phyloP scores from a whole-genome alignment of 2,113 vertebrate species.

The Amblyopsis rosae region DNA sequence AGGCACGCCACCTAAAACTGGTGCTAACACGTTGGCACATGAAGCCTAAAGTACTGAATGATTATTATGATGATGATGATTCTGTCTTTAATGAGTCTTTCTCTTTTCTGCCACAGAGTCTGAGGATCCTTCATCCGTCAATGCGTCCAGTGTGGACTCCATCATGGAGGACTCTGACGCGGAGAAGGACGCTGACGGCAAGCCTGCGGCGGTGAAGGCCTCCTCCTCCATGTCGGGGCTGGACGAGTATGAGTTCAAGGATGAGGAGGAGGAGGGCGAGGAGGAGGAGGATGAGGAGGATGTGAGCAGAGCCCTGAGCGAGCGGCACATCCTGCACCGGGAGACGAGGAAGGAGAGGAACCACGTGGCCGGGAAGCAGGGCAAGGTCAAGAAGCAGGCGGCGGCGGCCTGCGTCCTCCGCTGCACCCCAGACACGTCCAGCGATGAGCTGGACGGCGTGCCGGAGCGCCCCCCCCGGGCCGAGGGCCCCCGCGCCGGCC shows the following conservation, averaged over 20 bases:
- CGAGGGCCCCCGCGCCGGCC: conserved; percentile 77
- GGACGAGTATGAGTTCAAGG: conserved; percentile 98
- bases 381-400: conserved; percentile 91
- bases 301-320: conserved; percentile 88
- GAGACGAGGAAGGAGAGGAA: conserved; percentile 84
- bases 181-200: conserved; percentile 90
- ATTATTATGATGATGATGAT: not conserved
- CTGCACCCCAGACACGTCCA: conserved; percentile 92
- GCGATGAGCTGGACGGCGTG: conserved; percentile 82
- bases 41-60: not conserved
- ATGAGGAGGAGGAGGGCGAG: conserved; percentile 86
- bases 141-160: conserved; percentile 93
- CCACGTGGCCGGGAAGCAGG: conserved; percentile 83
- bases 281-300: conserved; percentile 86
- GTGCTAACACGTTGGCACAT: no score
- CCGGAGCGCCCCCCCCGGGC: conserved; percentile 84
- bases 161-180: conserved; percentile 90
- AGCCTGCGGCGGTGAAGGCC: conserved; percentile 81
- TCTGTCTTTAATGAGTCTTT: not conserved
- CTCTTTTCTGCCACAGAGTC: conserved; percentile 80
- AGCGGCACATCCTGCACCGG: conserved; percentile 88
- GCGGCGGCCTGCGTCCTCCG: conserved; percentile 81
- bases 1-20: no score
- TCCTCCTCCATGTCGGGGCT: conserved; percentile 82
- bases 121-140: conserved; percentile 91